phyloP scores from a whole-genome alignment of 2,888 invertebrate genomes.

The Ophioninae sp. region DNA sequence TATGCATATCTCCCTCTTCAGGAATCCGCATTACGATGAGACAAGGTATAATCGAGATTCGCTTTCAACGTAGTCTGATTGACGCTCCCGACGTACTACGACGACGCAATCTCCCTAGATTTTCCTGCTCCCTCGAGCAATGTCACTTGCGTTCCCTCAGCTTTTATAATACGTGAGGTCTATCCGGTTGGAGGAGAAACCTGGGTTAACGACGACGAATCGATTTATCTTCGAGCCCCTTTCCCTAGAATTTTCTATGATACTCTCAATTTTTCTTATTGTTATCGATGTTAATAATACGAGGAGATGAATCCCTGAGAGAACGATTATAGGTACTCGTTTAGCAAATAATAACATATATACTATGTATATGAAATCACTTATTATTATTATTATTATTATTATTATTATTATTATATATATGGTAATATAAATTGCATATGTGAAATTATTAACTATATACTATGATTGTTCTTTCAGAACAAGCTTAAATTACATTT shows the following conservation, averaged over 20 bases:
- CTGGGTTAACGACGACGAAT: constrained; percentile 58
- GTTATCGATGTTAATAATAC: background rate
- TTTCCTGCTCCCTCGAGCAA: constrained; percentile 31
- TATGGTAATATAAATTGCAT: too few relatives aligned
- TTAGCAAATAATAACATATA: too few relatives aligned
- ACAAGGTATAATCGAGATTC: constrained; percentile 66
- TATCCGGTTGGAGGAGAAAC: constrained; percentile 47
- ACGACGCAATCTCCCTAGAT: constrained; percentile 26
- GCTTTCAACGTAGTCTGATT: constrained; percentile 62
- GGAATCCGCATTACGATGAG: constrained; percentile 57
- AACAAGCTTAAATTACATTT: too few relatives aligned
- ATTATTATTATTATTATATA: too few relatives aligned
- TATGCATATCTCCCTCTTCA: constrained; percentile 8
- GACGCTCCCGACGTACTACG: constrained; percentile 43
- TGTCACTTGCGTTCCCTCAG: constrained; percentile 41
- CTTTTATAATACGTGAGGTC: constrained; percentile 39
- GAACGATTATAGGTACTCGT: too few relatives aligned
- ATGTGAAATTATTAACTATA: too few relatives aligned
- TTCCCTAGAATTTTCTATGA: constrained; percentile 36
- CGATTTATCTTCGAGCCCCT: constrained; percentile 58
- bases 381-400: too few relatives aligned
- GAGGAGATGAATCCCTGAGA: too few relatives aligned
- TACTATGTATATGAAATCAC: too few relatives aligned
- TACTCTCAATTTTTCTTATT: constrained; percentile 16
- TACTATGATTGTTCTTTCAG: too few relatives aligned